These are phyloP conservation scores for Fragum sueziense DNA, from an alignment of 2,888 invertebrate species.

Conservation along the genomic window DNA sequence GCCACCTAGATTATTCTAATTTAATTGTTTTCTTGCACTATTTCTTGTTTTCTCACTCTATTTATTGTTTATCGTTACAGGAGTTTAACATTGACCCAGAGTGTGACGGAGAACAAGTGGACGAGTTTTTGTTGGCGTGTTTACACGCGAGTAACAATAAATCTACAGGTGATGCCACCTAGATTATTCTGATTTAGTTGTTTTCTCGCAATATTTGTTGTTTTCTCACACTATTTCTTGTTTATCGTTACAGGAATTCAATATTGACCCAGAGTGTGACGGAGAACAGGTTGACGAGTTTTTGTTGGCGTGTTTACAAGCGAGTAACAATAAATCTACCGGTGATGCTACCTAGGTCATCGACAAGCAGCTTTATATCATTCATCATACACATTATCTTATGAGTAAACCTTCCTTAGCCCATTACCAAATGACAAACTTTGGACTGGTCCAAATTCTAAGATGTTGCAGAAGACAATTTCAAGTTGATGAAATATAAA, in stretches of 20 bases:
- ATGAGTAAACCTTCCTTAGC: too few species aligned
- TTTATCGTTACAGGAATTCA: conserved; percentile 80
- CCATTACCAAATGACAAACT: too few species aligned
- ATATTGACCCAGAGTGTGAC: conserved; percentile 80
- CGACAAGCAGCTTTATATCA: not conserved
- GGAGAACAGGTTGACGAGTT: conserved; percentile 81
- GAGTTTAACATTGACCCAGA: conserved; percentile 82
- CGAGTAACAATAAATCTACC: conserved; percentile 58
- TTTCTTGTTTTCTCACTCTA: too few species aligned
- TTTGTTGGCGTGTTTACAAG: conserved; percentile 80
- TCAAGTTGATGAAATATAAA: too few species aligned
- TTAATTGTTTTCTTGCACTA: too few species aligned
- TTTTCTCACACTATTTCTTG: too few species aligned
- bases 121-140: conserved; percentile 80
- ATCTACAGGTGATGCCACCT: conserved; percentile 35
- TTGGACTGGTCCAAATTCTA: too few species aligned
- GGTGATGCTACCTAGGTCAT: conserved; percentile 27
- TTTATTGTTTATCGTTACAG: too few species aligned
- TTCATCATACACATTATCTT: not conserved
- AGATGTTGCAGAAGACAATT: too few species aligned
- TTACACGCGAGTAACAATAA: conserved; percentile 74
- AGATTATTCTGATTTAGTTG: too few species aligned
- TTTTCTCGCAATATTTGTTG: too few species aligned
- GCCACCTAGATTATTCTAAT: too few species aligned
- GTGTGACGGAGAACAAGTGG: conserved; percentile 80